phyloP scores from a whole-genome alignment of 2,113 vertebrate species.

The Actinemys pallida region DNA sequence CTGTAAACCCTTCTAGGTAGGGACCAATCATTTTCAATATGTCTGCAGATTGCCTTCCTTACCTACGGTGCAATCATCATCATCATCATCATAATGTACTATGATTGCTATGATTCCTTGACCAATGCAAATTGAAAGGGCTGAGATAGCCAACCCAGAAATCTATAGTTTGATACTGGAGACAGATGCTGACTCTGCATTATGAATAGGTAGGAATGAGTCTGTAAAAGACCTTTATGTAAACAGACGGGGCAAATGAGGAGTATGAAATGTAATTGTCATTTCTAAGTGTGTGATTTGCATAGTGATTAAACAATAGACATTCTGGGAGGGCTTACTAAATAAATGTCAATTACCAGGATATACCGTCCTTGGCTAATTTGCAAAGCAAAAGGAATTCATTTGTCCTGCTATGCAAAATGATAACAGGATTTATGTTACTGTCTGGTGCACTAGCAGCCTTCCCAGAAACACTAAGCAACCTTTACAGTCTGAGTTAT shows the following conservation, averaged over 20 bases:
- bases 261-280: neutral
- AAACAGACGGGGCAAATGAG: neutral
- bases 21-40: neutral
- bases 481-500: slow-evolving; percentile 19
- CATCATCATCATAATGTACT: neutral
- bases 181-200: neutral
- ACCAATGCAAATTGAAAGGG: neutral
- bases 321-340: slow-evolving; percentile 10
- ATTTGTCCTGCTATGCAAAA: slow-evolving; percentile 18
- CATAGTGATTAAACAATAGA: slow-evolving; percentile 21
- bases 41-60: neutral
- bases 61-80: neutral
- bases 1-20: neutral
- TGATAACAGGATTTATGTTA: slow-evolving; percentile 21
- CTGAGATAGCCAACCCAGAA: neutral
- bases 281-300: slow-evolving; percentile 14
- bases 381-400: slow-evolving; percentile 20
- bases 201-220: neutral
- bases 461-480: slow-evolving; percentile 11
- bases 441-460: neutral
- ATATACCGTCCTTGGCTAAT: slow-evolving; percentile 26
- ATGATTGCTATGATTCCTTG: neutral
- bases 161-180: neutral
- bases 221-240: neutral
- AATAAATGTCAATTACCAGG: slow-evolving; percentile 50